These are phyloP conservation scores for Prionailurus viverrinus DNA, from an alignment of 2,113 vertebrate genomes.

Conservation along the genomic window DNA sequence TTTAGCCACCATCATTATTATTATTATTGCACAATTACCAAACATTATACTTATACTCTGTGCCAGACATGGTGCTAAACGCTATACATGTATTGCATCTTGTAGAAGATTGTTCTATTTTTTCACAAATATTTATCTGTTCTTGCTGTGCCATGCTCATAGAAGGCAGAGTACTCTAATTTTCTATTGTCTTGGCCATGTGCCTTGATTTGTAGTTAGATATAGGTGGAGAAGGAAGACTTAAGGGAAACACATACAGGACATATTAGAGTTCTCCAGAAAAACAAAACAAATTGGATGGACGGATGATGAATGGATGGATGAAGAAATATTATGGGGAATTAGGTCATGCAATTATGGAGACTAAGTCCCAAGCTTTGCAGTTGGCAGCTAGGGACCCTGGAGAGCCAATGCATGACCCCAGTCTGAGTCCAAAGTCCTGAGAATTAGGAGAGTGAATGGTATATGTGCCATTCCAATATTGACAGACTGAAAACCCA, in stretches of 20 bases:
- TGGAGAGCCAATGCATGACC: neutral
- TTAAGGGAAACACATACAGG: neutral
- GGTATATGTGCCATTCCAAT: neutral
- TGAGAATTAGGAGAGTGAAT: neutral
- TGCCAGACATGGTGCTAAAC: neutral
- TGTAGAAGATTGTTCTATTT: neutral
- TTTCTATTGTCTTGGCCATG: neutral
- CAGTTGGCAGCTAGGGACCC: neutral
- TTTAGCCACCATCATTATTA: neutral
- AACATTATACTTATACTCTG: neutral
- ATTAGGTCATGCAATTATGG: neutral
- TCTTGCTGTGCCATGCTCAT: neutral
- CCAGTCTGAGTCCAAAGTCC: neutral
- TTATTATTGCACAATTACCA: neutral
- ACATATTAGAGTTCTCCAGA: neutral
- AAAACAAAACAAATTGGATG: neutral
- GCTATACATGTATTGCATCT: neutral
- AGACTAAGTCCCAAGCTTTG: neutral
- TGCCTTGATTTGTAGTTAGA: neutral
- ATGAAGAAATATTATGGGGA: neutral
- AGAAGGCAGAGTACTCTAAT: neutral
- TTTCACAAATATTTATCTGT: constrained; percentile 3
- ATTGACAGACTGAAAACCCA: neutral
- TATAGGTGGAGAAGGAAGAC: neutral
- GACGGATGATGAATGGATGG: neutral